Base-by-base conservation (phyloP, 2,888 invertebrate genomes). In the Parnassius apollo region DNA sequence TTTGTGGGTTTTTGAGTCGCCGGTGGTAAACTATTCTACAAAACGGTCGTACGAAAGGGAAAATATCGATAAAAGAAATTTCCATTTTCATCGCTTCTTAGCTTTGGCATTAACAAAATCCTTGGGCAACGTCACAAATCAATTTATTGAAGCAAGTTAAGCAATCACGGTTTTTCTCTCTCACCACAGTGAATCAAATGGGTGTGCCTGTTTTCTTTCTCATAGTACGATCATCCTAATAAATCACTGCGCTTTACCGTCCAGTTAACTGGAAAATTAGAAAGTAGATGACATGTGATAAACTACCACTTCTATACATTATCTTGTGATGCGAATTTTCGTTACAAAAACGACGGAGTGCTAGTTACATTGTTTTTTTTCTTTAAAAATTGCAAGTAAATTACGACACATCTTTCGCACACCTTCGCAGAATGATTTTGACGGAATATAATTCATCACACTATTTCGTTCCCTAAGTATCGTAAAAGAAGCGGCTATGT, bases 221-320 rank as follows among this genome's bases (percentile, higher is more conserved):
- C 13, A 12, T 42, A 11, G 53, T 22, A 25, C 46, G 35, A 42
- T 9, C 35, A 9, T 11, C 57, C 48, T 35, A 35, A 86, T 88
- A 87, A 88, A 89, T 90, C 88, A 89, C 84, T 86, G 79, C 78
- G 83, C 83, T 85, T 87, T 80, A 84, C 86, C 81, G 85, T 87
- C 84, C 88, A 86, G 77, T 85, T 85, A 85, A 80, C 88, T 87
- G 89, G 88, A 89, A 90, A 90, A 89, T 89, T 88, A 84, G 88
- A 87, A 89, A 88, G 89, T 88, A 88, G 83, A 82, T 82, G 55
- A 55, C 55, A 55, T 13, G 42, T 45, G 55, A 55, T 55, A 55
- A 55, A 45, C 35, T 11, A n/a, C 50, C 57, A 13, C 11, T 48
- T 49, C 13, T n/a, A 49, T 42, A 57, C 57, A 57, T 57, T 57